Conservation (phyloP, 2,797 vertebrate species). For the Spinus pinus region DNA sequence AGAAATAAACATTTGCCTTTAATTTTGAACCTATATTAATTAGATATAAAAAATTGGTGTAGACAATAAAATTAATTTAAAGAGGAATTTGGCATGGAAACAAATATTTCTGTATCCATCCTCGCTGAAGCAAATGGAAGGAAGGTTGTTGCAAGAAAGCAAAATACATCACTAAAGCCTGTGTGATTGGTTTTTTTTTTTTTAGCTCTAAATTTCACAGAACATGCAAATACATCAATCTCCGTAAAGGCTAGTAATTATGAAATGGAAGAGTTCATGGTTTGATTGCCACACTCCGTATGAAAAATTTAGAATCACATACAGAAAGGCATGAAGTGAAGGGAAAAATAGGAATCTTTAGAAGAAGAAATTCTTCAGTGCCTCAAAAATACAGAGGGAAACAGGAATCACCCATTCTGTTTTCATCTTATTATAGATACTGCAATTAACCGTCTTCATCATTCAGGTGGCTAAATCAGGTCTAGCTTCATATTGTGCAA, state of each 20-base stretch:
- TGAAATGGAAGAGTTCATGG: not conserved
- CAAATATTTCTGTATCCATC: not conserved
- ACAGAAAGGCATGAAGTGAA: not conserved
- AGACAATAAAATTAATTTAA: not conserved
- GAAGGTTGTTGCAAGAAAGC: not conserved
- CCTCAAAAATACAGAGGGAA: not conserved
- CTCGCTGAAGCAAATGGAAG: not conserved
- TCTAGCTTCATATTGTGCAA: not conserved
- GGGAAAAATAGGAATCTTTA: not conserved
- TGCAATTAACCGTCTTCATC: not conserved
- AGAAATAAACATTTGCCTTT: not conserved
- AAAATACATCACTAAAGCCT: not conserved
- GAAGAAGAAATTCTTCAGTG: not conserved
- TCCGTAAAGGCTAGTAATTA: not conserved
- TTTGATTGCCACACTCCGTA: not conserved
- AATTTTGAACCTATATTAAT: not conserved
- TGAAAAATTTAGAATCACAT: not conserved
- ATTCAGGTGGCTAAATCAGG: not conserved
- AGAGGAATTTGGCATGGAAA: not conserved
- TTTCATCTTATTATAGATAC: not conserved
- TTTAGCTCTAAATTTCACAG: not conserved
- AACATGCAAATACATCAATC: not conserved
- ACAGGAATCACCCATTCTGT: not conserved
- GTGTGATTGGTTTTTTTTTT: not conserved
- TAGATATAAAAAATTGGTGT: not conserved